A percentile compares a stretch with the other conserved stretches of the same genome.
These are phyloP conservation scores for Amphimallon solstitiale DNA, from an alignment of 2,888 invertebrate species.

Conservation along the genomic window DNA sequence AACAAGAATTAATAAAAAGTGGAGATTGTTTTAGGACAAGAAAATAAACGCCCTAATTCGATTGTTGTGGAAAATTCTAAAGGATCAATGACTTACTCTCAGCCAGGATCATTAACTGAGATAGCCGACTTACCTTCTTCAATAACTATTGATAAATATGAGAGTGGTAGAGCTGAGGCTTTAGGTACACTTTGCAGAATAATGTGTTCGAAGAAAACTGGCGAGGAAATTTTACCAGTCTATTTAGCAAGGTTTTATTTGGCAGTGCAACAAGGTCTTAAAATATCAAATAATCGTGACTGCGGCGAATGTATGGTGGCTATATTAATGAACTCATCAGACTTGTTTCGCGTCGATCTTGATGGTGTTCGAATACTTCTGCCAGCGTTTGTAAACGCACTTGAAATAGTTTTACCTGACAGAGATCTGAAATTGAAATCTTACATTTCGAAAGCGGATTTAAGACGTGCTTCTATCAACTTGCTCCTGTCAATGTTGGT, in stretches of 20 bases:
- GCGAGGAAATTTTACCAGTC: constrained; percentile 90
- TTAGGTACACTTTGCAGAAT: constrained; percentile 95
- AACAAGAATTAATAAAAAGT: neutral
- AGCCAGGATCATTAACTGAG: constrained; percentile 74
- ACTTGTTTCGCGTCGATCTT: constrained; percentile 89
- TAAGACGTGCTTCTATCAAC: constrained; percentile 92
- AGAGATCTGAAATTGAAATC: constrained; percentile 82
- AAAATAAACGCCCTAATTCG: constrained; percentile 73
- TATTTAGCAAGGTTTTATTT: constrained; percentile 95
- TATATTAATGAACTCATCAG: constrained; percentile 85
- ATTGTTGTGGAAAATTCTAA: constrained; percentile 72
- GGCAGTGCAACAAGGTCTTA: constrained; percentile 86
- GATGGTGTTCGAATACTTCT: constrained; percentile 92
- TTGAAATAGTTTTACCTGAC: constrained; percentile 91
- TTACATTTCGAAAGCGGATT: constrained; percentile 77
- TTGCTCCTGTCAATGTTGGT: constrained; percentile 90
- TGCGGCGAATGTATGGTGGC: constrained; percentile 86
- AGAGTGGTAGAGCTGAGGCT: constrained; percentile 92
- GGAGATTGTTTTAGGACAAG: constrained; percentile 50
- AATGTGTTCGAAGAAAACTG: constrained; percentile 94
- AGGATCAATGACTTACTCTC: constrained; percentile 67
- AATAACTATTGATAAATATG: constrained; percentile 80
- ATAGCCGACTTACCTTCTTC: constrained; percentile 74
- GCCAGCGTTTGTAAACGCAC: constrained; percentile 87
- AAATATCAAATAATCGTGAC: constrained; percentile 66